These are phyloP conservation scores for Oscheius sp. DNA, from an alignment of 2,888 invertebrate species.

Conservation along the genomic window DNA sequence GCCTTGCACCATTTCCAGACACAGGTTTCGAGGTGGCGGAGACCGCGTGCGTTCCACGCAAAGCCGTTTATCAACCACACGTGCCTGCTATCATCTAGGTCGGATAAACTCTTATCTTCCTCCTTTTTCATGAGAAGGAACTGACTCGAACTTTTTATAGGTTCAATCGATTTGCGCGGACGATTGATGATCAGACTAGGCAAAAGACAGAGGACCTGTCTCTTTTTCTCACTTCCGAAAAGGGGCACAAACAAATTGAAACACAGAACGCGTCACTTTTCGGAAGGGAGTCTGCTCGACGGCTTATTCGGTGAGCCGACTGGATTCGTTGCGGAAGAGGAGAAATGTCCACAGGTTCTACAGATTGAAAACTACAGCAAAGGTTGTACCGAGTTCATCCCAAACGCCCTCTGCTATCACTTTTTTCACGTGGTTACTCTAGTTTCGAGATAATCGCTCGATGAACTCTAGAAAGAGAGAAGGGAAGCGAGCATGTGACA, in stretches of 20 bases:
- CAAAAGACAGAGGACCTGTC: no score
- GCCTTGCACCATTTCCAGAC: no score
- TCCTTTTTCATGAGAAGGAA: not conserved
- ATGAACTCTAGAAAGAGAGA: not conserved
- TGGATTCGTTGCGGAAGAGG: not conserved
- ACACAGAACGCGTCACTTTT: no score
- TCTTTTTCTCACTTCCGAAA: no score
- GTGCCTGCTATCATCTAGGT: constrained; percentile 1
- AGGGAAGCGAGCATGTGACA: not conserved
- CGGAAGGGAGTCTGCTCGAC: no score
- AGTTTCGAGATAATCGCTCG: not conserved
- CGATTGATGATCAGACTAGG: no score
- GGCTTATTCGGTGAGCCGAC: not conserved
- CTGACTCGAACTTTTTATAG: no score
- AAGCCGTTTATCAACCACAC: constrained; percentile 6
- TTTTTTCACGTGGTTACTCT: not conserved
- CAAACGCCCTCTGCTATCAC: constrained; percentile 1
- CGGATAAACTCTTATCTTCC: constrained; percentile 13
- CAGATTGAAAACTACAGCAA: not conserved
- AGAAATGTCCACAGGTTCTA: not conserved
- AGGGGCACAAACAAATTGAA: no score
- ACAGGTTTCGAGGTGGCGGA: not conserved
- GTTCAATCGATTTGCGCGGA: no score
- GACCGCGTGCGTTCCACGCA: constrained; percentile 22
- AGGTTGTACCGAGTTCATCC: not conserved